These are phyloP conservation scores for Psophia crepitans DNA, from an alignment of 2,113 vertebrate species.

Conservation along the genomic window DNA sequence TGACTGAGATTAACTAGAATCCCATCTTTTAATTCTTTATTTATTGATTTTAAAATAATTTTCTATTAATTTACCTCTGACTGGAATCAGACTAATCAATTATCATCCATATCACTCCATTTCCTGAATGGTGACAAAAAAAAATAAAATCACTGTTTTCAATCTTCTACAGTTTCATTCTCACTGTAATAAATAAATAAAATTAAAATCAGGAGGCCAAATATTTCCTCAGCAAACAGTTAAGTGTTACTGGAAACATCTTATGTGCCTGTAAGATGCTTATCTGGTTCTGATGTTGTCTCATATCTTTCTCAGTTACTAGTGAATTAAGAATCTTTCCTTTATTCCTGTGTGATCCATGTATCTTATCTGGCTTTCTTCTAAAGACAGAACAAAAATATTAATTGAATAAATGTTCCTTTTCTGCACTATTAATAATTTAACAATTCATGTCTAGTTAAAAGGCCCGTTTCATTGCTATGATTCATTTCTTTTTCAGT, in stretches of 20 bases:
- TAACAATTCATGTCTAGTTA: constrained; percentile 57
- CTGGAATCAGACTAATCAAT: constrained; percentile 23
- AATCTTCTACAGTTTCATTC: background rate
- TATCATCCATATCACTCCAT: background rate
- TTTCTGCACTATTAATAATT: constrained; percentile 60
- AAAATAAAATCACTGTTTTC: background rate
- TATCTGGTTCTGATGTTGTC: background rate
- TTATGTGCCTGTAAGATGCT: background rate
- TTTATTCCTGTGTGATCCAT: constrained; percentile 25
- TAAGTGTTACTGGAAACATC: constrained; percentile 47
- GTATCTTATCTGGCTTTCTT: constrained; percentile 29
- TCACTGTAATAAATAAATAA: constrained; percentile 34
- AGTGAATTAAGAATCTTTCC: background rate
- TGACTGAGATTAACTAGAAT: background rate
- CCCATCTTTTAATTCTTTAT: background rate
- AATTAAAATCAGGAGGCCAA: constrained; percentile 19
- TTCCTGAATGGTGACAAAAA: background rate
- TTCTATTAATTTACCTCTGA: constrained; percentile 37
- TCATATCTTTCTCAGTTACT: constrained; percentile 19
- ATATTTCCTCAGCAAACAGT: constrained; percentile 22
- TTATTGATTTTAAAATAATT: background rate
- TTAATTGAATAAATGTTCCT: constrained; percentile 56
- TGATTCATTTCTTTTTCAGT: constrained; percentile 54
- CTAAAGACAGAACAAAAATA: constrained; percentile 34
- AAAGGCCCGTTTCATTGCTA: constrained; percentile 49